Evolutionary conservation across 2,797 vertebrate species (phyloP).

Genomic region (Eremophila alpestris): DNA sequence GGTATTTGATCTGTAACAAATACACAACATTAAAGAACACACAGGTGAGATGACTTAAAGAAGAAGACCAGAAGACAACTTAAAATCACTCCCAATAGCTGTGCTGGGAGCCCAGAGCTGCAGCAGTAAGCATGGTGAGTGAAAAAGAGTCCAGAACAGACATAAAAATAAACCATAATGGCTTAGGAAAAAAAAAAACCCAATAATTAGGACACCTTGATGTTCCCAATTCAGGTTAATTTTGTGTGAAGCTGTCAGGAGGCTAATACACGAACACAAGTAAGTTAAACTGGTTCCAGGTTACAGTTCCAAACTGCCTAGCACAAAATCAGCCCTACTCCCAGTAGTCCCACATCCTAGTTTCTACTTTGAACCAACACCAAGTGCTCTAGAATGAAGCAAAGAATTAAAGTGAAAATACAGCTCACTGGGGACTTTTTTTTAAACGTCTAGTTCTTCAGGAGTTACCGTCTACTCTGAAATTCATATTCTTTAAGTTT

Average conservation of each 20-base stretch:
- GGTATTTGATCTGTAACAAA: background rate
- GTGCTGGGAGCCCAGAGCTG: background rate
- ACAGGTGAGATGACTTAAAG: background rate
- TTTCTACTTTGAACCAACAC: background rate
- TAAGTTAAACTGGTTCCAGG: conserved; percentile 17
- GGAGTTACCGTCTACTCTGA: background rate
- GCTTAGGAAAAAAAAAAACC: background rate
- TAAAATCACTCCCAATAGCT: background rate
- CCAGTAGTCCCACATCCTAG: conserved; percentile 23
- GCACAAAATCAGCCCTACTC: conserved; percentile 2
- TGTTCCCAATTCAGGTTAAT: conserved; percentile 20
- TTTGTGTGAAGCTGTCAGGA: background rate
- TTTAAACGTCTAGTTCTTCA: background rate
- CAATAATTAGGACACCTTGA: conserved; percentile 41
- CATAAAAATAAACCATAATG: conserved; percentile 38
- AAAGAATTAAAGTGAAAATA: background rate
- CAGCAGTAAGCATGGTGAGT: background rate
- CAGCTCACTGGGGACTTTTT: background rate
- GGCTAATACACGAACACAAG: background rate
- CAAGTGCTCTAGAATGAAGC: background rate
- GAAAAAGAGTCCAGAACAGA: background rate
- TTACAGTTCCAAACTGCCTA: conserved; percentile 1
- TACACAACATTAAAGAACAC: background rate
- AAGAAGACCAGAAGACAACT: background rate
- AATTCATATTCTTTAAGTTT: background rate